A percentile compares a stretch with the other conserved stretches of the same genome.
Evolutionary conservation across 2,888 invertebrate genomes (phyloP).

Genomic region (Cheilosia urbana): DNA sequence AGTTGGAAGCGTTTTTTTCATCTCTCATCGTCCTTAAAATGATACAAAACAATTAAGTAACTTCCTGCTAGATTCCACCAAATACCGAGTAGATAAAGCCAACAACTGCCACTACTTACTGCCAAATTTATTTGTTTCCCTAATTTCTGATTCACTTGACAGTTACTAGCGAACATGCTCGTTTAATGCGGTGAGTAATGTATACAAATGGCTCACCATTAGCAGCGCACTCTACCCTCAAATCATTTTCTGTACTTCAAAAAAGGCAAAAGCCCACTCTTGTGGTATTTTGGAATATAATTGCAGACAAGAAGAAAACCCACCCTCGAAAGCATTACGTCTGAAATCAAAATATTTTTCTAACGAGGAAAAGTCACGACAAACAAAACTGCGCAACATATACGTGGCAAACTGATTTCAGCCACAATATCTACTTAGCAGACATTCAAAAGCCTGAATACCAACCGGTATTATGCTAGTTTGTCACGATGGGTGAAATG

Average conservation of each 20-base stretch:
- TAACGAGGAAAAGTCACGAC: constrained; percentile 73
- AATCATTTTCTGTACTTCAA: constrained; percentile 1
- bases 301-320: constrained; percentile 49
- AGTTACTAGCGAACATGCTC: background rate
- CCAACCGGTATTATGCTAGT: constrained; percentile 45
- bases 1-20: too few species aligned
- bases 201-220: background rate
- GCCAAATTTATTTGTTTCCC: too few species aligned
- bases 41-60: too few species aligned
- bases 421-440: constrained; percentile 1
- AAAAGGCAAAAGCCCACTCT: constrained; percentile 24
- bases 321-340: constrained; percentile 59
- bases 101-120: too few species aligned
- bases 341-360: constrained; percentile 65
- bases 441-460: constrained; percentile 8
- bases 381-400: constrained; percentile 25
- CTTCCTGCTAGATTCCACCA: too few species aligned
- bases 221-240: background rate
- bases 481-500: constrained; percentile 57
- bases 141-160: too few species aligned
- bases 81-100: too few species aligned
- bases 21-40: too few species aligned
- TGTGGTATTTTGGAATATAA: constrained; percentile 44
- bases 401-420: constrained; percentile 5
- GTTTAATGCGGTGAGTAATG: background rate